These are phyloP conservation scores for Drosophila nr. perissopoda DNA, from an alignment of 2,888 invertebrate genomes.

Conservation along the genomic window DNA sequence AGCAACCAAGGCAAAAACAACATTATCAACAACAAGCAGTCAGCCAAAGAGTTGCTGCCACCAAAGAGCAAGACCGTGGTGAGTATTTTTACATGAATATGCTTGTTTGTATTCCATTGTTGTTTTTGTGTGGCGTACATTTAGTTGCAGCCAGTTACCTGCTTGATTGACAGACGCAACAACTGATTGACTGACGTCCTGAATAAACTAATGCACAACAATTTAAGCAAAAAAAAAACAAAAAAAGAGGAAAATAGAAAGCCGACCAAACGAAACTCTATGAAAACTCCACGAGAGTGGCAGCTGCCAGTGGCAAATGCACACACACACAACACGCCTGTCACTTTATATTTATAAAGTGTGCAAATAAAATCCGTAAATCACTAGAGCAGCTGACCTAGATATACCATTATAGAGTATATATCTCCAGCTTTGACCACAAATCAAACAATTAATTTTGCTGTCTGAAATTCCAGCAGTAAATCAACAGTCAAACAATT, in stretches of 20 bases:
- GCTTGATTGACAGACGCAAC: slow-evolving; percentile 60
- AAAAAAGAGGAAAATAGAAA: slow-evolving; percentile 10
- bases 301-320: slow-evolving; percentile 58
- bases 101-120: slow-evolving; percentile 6
- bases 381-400: slow-evolving; percentile 55
- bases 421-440: slow-evolving; percentile 41
- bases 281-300: slow-evolving; percentile 52
- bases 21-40: slow-evolving; percentile 16
- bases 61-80: slow-evolving; percentile 68
- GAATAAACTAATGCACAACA: slow-evolving; percentile 33
- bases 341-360: slow-evolving; percentile 76
- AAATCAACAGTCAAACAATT: slow-evolving; percentile 80
- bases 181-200: slow-evolving; percentile 43
- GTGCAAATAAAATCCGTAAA: slow-evolving; percentile 76
- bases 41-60: slow-evolving; percentile 61
- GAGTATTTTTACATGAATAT: slow-evolving; percentile 51
- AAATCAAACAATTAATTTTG: slow-evolving; percentile 77
- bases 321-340: slow-evolving; percentile 40
- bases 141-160: slow-evolving; percentile 52
- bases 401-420: slow-evolving; percentile 21
- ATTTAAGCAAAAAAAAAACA: slow-evolving; percentile 18
- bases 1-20: slow-evolving; percentile 25
- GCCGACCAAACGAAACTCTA: slow-evolving; percentile 7
- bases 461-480: slow-evolving; percentile 77
- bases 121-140: slow-evolving; percentile 35